phyloP scores from a whole-genome alignment of 2,797 vertebrate species.

The Leptodactylus fallax region DNA sequence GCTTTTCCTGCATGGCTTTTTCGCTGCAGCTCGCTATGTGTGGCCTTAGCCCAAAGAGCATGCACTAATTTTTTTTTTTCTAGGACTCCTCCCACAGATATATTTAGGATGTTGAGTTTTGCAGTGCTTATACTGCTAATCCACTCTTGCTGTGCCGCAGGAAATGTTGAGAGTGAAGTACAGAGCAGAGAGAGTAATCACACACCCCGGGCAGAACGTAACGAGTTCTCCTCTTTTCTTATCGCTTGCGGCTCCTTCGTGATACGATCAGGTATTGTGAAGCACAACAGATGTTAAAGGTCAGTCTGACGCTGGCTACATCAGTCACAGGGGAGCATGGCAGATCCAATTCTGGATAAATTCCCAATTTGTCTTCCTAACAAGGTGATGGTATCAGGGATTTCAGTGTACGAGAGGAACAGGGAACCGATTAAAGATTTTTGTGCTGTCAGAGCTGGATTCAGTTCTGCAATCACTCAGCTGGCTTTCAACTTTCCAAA shows the following conservation, averaged over 20 bases:
- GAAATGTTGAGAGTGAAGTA: slow-evolving; percentile 25
- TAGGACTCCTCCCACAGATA: background rate
- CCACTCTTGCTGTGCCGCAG: slow-evolving; percentile 25
- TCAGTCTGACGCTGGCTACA: slow-evolving; percentile 69
- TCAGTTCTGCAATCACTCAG: background rate
- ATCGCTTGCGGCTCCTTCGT: slow-evolving; percentile 23
- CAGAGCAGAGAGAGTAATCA: slow-evolving; percentile 44
- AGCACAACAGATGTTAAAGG: slow-evolving; percentile 70
- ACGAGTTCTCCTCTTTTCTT: slow-evolving; percentile 47
- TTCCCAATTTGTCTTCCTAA: slow-evolving; percentile 74
- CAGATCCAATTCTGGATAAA: slow-evolving; percentile 76
- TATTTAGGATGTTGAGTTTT: background rate
- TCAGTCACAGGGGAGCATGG: slow-evolving; percentile 68
- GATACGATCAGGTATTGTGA: slow-evolving; percentile 70
- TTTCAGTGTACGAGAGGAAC: slow-evolving; percentile 67
- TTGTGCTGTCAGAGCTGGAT: slow-evolving; percentile 33
- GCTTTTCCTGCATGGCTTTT: too few species aligned
- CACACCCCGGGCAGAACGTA: slow-evolving; percentile 44
- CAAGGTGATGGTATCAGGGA: slow-evolving; percentile 72
- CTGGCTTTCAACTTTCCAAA: slow-evolving; percentile 45
- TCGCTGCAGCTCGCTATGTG: background rate
- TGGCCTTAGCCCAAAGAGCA: background rate
- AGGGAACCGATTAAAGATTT: slow-evolving; percentile 69
- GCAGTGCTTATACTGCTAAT: slow-evolving; percentile 39
- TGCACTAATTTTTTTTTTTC: background rate